These are phyloP conservation scores for Archips xylosteana DNA, from an alignment of 2,888 invertebrate species.

Conservation along the genomic window DNA sequence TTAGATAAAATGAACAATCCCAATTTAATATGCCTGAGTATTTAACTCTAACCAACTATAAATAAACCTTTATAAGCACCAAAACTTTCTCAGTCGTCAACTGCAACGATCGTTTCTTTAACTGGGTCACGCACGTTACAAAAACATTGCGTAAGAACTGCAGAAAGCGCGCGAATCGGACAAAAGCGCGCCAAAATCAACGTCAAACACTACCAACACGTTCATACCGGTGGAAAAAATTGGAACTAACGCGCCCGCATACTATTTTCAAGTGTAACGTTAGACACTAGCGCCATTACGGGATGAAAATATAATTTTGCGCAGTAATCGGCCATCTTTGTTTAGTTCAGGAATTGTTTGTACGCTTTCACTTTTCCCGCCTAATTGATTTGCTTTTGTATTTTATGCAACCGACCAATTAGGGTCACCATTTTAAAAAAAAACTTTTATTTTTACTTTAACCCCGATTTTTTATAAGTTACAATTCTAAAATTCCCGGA, in stretches of 20 bases:
- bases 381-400: slow-evolving; percentile 51
- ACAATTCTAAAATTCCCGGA: no score
- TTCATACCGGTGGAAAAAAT: background rate
- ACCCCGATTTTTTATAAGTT: no score
- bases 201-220: background rate
- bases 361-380: slow-evolving; percentile 50
- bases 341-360: slow-evolving; percentile 43
- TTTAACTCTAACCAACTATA: background rate
- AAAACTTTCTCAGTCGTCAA: slow-evolving; percentile 6
- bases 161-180: slow-evolving; percentile 47
- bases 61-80: background rate
- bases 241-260: background rate
- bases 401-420: slow-evolving; percentile 45
- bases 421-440: slow-evolving; percentile 3
- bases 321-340: slow-evolving; percentile 31
- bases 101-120: slow-evolving; percentile 7
- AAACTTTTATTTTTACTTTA: background rate
- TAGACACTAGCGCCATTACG: background rate
- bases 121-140: slow-evolving; percentile 4
- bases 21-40: no score
- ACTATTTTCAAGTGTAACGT: background rate
- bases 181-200: slow-evolving; percentile 50
- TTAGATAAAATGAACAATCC: no score
- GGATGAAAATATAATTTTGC: slow-evolving; percentile 22
- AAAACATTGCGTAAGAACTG: slow-evolving; percentile 36